A percentile compares a stretch with the other conserved stretches of the same genome.
These are phyloP conservation scores for Novumbra hubbsi DNA, from an alignment of 2,797 vertebrate species.

Conservation along the genomic window DNA sequence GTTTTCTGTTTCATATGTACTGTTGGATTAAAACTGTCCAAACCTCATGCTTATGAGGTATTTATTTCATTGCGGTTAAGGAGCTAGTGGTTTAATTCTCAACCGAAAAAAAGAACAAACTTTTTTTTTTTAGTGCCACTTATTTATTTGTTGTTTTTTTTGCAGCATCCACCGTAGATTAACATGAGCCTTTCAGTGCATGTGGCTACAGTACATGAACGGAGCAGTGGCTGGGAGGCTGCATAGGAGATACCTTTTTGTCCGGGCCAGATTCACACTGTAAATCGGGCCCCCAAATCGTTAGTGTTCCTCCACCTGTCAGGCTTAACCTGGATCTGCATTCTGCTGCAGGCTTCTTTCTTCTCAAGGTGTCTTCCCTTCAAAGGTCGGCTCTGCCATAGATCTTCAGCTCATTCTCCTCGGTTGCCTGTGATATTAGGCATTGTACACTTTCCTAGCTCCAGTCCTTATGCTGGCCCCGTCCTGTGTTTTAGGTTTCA, in stretches of 20 bases:
- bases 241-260: not conserved
- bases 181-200: not conserved
- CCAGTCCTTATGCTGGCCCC: constrained; percentile 54
- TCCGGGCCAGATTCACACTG: constrained; percentile 3
- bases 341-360: constrained; percentile 36
- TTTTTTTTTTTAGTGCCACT: not conserved
- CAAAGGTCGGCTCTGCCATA: constrained; percentile 58
- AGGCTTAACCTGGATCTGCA: constrained; percentile 49
- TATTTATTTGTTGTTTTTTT: not conserved
- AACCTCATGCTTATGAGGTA: constrained; percentile 16
- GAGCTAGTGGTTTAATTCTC: not conserved
- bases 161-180: not conserved
- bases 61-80: not conserved
- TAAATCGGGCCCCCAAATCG: constrained; percentile 36
- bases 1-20: constrained; percentile 32
- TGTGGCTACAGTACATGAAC: not conserved
- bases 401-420: constrained; percentile 44
- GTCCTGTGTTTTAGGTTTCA: constrained; percentile 51
- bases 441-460: constrained; percentile 36
- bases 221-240: not conserved
- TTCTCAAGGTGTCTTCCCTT: constrained; percentile 64
- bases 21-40: constrained; percentile 25
- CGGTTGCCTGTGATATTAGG: constrained; percentile 37
- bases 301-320: constrained; percentile 53
- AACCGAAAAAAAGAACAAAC: not conserved